A percentile compares a stretch with the other conserved stretches of the same genome.
Evolutionary conservation across 2,888 invertebrate species (phyloP).

Genomic region (Mayetiola destructor): DNA sequence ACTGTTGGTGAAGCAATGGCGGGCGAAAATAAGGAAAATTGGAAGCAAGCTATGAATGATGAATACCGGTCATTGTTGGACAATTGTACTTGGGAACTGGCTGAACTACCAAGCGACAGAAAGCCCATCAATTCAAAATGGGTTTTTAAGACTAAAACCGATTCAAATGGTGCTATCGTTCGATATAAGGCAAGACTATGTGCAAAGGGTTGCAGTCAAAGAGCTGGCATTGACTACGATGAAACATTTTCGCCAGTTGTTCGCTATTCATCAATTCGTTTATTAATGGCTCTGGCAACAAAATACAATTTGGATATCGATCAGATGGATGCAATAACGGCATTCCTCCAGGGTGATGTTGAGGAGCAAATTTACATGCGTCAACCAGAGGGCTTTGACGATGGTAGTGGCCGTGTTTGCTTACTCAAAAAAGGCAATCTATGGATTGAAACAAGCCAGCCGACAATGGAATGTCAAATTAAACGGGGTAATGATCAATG

Average conservation of each 20-base stretch:
- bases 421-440: conserved; percentile 16
- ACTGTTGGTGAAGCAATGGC: conserved; percentile 7
- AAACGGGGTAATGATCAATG: background rate
- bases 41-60: conserved; percentile 13
- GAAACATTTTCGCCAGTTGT: conserved; percentile 16
- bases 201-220: conserved; percentile 16
- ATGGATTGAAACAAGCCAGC: conserved; percentile 18
- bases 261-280: conserved; percentile 14
- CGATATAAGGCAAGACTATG: conserved; percentile 16
- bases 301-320: conserved; percentile 14
- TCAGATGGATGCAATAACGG: conserved; percentile 13
- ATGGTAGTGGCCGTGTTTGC: conserved; percentile 16
- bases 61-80: conserved; percentile 6
- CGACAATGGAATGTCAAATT: conserved; percentile 14
- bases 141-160: conserved; percentile 17
- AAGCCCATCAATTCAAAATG: conserved; percentile 15
- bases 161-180: conserved; percentile 13
- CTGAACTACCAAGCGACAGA: conserved; percentile 4
- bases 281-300: conserved; percentile 15
- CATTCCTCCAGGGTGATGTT: conserved; percentile 14
- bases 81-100: conserved; percentile 5
- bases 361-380: conserved; percentile 9
- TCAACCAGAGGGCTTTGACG: conserved; percentile 15
- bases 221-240: conserved; percentile 3
- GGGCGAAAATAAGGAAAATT: background rate